A percentile compares a stretch with the other conserved stretches of the same genome.
Conservation (phyloP, 2,888 invertebrate species). For the Heterodera filipjevi region DNA sequence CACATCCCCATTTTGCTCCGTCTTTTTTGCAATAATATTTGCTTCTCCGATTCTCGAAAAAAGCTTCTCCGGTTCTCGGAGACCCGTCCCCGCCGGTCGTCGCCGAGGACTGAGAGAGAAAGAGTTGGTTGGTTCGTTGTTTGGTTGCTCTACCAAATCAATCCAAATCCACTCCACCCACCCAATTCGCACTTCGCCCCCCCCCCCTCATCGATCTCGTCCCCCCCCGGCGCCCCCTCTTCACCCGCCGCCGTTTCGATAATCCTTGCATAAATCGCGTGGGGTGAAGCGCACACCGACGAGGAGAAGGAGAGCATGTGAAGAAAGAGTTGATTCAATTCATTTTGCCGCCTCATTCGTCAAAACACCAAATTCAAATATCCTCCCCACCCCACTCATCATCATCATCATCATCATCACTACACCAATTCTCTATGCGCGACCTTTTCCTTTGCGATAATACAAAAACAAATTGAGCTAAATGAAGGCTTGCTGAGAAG, state of each 20-base stretch:
- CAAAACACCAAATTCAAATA: neutral
- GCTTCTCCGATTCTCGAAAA: no score
- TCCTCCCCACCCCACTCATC: neutral
- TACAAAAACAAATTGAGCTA: no score
- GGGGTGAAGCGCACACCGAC: neutral
- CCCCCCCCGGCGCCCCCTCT: neutral
- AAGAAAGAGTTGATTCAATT: neutral
- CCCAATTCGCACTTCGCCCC: neutral
- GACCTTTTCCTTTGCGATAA: neutral
- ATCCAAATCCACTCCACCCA: no score
- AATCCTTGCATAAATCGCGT: conserved; percentile 8
- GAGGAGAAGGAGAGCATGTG: neutral
- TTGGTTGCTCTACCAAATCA: no score
- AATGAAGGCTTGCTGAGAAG: no score
- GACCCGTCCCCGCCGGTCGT: no score
- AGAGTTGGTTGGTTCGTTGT: no score
- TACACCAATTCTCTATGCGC: neutral
- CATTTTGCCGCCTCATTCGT: neutral
- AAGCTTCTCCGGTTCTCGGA: no score
- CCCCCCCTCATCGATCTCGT: neutral
- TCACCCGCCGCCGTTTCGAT: neutral
- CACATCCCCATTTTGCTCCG: no score
- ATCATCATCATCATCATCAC: neutral
- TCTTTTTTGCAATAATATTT: no score
- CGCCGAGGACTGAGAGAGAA: no score